Evolutionary conservation across 2,888 invertebrate genomes (phyloP).

Genomic region (Philonicus albiceps): DNA sequence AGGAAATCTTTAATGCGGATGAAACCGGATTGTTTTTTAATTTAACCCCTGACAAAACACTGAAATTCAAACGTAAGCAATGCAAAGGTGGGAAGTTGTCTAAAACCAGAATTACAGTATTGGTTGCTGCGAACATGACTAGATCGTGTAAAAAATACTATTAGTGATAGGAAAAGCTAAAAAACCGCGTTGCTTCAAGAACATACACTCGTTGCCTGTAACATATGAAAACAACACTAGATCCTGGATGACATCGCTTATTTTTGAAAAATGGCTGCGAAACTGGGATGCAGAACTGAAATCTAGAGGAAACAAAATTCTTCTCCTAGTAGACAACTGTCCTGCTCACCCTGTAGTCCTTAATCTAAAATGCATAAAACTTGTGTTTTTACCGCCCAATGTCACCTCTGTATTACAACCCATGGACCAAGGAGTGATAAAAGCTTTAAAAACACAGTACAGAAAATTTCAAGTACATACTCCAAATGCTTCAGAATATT

Average conservation of each 20-base stretch:
- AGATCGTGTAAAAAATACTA: conserved; percentile 51
- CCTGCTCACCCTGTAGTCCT: conserved; percentile 47
- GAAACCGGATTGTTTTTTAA: conserved; percentile 29
- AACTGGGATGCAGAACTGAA: conserved; percentile 48
- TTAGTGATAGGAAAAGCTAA: conserved; percentile 51
- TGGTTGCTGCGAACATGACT: conserved; percentile 51
- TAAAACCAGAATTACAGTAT: conserved; percentile 50
- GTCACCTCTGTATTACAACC: conserved; percentile 47
- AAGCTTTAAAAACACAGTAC: conserved; percentile 50
- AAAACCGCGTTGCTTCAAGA: conserved; percentile 52
- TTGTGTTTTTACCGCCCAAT: conserved; percentile 53
- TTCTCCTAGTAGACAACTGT: conserved; percentile 52
- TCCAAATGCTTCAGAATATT: background rate
- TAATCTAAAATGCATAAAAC: conserved; percentile 47
- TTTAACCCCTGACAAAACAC: background rate
- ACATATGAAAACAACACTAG: background rate
- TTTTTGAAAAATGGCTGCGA: conserved; percentile 46
- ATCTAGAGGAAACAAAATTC: conserved; percentile 49
- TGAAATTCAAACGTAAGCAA: conserved; percentile 45
- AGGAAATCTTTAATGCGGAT: conserved; percentile 25
- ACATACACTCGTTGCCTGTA: background rate
- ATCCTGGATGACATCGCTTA: conserved; percentile 16
- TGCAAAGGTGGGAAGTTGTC: conserved; percentile 50
- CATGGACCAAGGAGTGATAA: conserved; percentile 51
- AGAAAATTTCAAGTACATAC: conserved; percentile 26